Evolutionary conservation across 2,113 vertebrate species (phyloP).

Genomic region (Hirundichthys speculiger): DNA sequence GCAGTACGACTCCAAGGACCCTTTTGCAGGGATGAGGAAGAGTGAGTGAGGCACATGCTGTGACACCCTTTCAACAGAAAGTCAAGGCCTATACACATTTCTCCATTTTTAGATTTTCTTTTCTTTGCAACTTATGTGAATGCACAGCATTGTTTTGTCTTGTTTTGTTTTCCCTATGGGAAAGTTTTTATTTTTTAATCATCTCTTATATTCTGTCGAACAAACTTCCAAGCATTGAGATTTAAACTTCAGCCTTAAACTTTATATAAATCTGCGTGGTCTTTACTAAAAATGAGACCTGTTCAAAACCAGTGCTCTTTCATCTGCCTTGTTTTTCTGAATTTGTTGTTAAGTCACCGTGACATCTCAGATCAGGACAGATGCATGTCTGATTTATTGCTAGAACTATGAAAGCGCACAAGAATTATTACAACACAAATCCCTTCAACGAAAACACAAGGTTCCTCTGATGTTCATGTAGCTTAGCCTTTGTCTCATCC

Average conservation of each 20-base stretch:
- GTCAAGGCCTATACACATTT: not conserved
- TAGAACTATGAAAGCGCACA: slow-evolving; percentile 44
- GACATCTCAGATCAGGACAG: slow-evolving; percentile 51
- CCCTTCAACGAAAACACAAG: slow-evolving; percentile 47
- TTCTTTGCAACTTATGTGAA: not conserved
- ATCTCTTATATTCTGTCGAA: not conserved
- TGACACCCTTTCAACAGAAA: slow-evolving; percentile 18
- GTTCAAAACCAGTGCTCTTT: slow-evolving; percentile 34
- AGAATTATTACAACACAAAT: slow-evolving; percentile 39
- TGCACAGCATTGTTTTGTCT: too few relatives aligned
- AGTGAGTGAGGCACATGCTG: slow-evolving; percentile 77
- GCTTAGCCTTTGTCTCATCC: slow-evolving; percentile 62
- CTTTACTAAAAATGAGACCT: slow-evolving; percentile 23
- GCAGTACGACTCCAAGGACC: slow-evolving; percentile 96
- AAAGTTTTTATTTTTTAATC: not conserved
- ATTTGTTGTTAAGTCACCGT: slow-evolving; percentile 48
- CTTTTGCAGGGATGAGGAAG: slow-evolving; percentile 96
- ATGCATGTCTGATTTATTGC: slow-evolving; percentile 40
- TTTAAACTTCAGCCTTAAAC: slow-evolving; percentile 4
- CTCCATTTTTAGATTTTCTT: not conserved
- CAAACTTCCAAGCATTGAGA: not conserved
- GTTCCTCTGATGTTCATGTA: slow-evolving; percentile 58
- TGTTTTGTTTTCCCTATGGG: too few relatives aligned
- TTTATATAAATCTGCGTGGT: slow-evolving; percentile 4
- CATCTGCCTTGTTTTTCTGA: slow-evolving; percentile 19